Percentiles rank a stretch among this genome's conserved stretches.
phyloP scores from a whole-genome alignment of 2,797 vertebrate genomes.

The Pteropus rufus region DNA sequence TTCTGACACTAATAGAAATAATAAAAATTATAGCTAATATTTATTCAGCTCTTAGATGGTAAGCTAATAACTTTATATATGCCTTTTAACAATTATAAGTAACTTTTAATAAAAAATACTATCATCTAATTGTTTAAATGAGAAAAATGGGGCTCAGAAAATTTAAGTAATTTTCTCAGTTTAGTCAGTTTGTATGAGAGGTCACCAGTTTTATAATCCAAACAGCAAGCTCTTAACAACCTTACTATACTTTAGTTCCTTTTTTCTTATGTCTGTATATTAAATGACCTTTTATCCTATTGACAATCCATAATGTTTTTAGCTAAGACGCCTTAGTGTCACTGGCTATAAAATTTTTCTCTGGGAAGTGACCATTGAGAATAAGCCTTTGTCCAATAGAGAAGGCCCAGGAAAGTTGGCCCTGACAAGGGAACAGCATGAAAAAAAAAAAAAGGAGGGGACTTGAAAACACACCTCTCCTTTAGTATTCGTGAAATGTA shows the following conservation, averaged over 20 bases:
- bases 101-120: neutral
- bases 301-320: neutral
- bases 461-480: neutral
- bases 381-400: neutral
- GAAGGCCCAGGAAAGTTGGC: neutral
- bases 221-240: neutral
- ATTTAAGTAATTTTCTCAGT: neutral
- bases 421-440: neutral
- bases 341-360: neutral
- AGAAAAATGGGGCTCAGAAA: neutral
- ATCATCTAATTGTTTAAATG: neutral
- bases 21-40: neutral
- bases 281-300: neutral
- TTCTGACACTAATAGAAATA: neutral
- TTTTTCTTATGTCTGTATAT: neutral
- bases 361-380: neutral
- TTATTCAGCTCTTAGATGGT: neutral
- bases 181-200: neutral
- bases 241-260: neutral
- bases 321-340: neutral
- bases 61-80: neutral
- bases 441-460: neutral
- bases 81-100: neutral
- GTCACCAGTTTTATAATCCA: neutral
- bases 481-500: neutral